A percentile compares a stretch with the other conserved stretches of the same genome.
These are phyloP conservation scores for Thalpophila matura DNA, from an alignment of 2,888 invertebrate genomes.

Conservation along the genomic window DNA sequence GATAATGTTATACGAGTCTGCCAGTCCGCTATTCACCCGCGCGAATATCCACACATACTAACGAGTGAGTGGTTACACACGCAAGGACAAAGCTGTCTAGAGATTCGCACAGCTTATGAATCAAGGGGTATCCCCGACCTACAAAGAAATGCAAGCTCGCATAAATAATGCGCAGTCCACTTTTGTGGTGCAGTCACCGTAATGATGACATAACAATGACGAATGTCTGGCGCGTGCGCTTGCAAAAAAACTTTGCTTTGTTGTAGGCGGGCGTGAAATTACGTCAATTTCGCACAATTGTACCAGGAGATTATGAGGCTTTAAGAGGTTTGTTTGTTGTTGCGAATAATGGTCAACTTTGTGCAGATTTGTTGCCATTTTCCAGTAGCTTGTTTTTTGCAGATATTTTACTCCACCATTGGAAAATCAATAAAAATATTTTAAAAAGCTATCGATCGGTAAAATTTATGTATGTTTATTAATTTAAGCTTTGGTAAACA, in stretches of 20 bases:
- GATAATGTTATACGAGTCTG: conserved; percentile 8
- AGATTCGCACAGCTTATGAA: conserved; percentile 79
- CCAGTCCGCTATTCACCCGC: conserved; percentile 37
- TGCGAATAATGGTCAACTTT: conserved; percentile 64
- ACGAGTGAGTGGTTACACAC: conserved; percentile 19
- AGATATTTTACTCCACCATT: background rate
- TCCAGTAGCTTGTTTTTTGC: background rate
- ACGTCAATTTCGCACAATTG: conserved; percentile 90
- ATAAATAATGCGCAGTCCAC: conserved; percentile 77
- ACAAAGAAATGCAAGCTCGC: conserved; percentile 79
- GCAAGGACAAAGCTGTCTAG: conserved; percentile 74
- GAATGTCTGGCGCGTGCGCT: conserved; percentile 80
- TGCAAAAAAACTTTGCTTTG: conserved; percentile 77
- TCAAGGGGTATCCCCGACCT: conserved; percentile 86
- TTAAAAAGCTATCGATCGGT: background rate
- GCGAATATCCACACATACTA: conserved; percentile 44
- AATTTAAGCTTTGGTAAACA: conserved; percentile 28
- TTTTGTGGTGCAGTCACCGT: conserved; percentile 83
- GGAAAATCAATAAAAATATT: background rate
- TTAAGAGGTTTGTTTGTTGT: conserved; percentile 74
- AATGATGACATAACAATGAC: conserved; percentile 86
- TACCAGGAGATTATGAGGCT: conserved; percentile 80
- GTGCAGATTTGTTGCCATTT: conserved; percentile 21
- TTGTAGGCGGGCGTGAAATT: conserved; percentile 82
- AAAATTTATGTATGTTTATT: conserved; percentile 8